Base-by-base conservation (phyloP, 2,797 vertebrate species). In the Brachyalestes nurse region DNA sequence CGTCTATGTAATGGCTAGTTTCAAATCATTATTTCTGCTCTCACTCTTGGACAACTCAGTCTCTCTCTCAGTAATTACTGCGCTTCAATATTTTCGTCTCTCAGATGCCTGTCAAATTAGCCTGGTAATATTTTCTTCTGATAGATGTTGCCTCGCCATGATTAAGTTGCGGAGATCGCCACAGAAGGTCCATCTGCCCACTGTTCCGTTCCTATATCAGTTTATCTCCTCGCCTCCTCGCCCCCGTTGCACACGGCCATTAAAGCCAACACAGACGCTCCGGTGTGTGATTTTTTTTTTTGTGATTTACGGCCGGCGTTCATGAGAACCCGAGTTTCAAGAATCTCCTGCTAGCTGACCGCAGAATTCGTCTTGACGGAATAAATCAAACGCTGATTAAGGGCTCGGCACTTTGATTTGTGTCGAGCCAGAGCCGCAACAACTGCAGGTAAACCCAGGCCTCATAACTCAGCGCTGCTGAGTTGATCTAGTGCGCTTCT, bases 361-460 rank as follows among this genome's bases (percentile, higher is more conserved):
- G 25, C 70, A 42, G 40, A 58, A 66, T 64, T 38, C 53, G 13
- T 60, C 4, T 14, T 9, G 25, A 72, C 60, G 47, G 5, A 64
- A 86, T 83, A 82, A 86, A 82, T 86, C 81, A 79, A 7, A 34
- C 57, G n/a, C 81, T 84, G 61, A 83, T 83, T 84, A 60, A 75
- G 62, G 73, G 45, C 21, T 51, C 40, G 14, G 64, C 61, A 70
- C 84, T 83, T 89, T 92, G 87, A 93, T 93, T 92, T 91, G 89
- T 91, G 88, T 91, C 88, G 75, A 75, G 85, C 89, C 84, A 90
- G 87, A 92, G 89, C 88, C 83, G 69, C 40, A 80, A 87, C 90
- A 93, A 89, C 90, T 91, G 90, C 87, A 91, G 85, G 85, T 86
- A 76, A 81, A 79, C 77, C 83, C 82, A 78, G 69, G 62, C 73